Evolutionary conservation across 2,113 vertebrate genomes (phyloP), one percentile per base, ranked within the genome.

Genomic region (Electrona antarctica): DNA sequence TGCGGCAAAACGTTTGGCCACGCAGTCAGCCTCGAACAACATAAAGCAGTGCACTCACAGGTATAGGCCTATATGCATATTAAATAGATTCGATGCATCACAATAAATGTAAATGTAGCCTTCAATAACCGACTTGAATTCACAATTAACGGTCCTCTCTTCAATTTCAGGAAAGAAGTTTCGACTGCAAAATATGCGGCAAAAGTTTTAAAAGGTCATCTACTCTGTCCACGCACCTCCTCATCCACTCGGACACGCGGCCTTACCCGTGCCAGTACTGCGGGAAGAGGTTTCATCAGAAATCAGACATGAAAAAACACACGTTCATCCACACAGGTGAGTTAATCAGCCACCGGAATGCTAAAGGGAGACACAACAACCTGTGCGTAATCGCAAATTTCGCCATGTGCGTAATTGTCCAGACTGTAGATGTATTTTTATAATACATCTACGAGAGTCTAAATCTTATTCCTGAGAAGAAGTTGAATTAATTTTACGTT

Each of bases 281-380:
- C 67, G 98, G 98, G 69, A 99, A 99, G 86, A 93, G 97, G 75
- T 99, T 99, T 84, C 98, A 99, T 78, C 98, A 99, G 94, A 99
- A 99, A 87, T 99, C 98, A 3, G 98, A 99, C 87, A 99, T 99
- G 98, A 99, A 99, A 91, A 99, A 99, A 55, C 98, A 99, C 91
- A 99, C 98, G 8, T 99, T 99, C 81, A 99, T 99, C 83, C 98
- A 99, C 91, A 99, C 98, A 85, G 98, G 98, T 93, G 62, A 82
- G 82, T 33, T 50, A 0, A 54, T 41, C 33, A 41, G 33, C 33
- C 33, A 21, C 21, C 21, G 21, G 21, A 21, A 21, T 21, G 21
- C 21, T 21, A 21, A 21, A 21, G 21, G 21, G 21, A 21, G 21
- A n/a, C n/a, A n/a, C n/a, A n/a, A 21, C 33, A 6, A 41, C 33